Evolutionary conservation across 1,140 invertebrate species (phyloP).

Genomic region (Zeugodacus cucurbitae): DNA sequence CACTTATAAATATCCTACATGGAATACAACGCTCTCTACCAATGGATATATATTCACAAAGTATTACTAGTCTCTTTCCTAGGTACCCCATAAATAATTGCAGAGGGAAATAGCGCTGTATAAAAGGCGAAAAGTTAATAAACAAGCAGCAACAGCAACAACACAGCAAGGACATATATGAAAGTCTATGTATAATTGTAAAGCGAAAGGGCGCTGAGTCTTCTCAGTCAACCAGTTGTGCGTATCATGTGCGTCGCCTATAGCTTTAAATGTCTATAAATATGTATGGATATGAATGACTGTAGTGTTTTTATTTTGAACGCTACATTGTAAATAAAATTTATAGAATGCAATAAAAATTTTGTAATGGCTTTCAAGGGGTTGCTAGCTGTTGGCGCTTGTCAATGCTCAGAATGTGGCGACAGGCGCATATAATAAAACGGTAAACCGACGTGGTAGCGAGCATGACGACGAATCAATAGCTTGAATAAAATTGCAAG

Average conservation of each 20-base stretch:
- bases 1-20: no score
- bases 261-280: background rate
- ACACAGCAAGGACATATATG: background rate
- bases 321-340: conserved; percentile 29
- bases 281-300: no score
- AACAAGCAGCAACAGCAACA: background rate
- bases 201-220: background rate
- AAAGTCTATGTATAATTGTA: background rate
- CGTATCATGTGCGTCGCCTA: background rate
- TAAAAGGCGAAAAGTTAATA: conserved; percentile 1
- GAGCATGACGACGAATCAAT: no score
- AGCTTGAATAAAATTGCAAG: background rate
- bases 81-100: background rate
- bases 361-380: conserved; percentile 29
- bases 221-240: background rate
- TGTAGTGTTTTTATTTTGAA: background rate
- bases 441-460: background rate
- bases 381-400: background rate
- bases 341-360: conserved; percentile 39
- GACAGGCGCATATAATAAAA: background rate
- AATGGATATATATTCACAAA: background rate
- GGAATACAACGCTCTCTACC: background rate
- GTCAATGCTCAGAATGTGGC: background rate
- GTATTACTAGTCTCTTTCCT: background rate
- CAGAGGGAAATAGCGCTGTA: background rate